A percentile compares a stretch with the other conserved stretches of the same genome.
Evolutionary conservation across 2,888 invertebrate genomes (phyloP).

Genomic region (Beris morrisii): DNA sequence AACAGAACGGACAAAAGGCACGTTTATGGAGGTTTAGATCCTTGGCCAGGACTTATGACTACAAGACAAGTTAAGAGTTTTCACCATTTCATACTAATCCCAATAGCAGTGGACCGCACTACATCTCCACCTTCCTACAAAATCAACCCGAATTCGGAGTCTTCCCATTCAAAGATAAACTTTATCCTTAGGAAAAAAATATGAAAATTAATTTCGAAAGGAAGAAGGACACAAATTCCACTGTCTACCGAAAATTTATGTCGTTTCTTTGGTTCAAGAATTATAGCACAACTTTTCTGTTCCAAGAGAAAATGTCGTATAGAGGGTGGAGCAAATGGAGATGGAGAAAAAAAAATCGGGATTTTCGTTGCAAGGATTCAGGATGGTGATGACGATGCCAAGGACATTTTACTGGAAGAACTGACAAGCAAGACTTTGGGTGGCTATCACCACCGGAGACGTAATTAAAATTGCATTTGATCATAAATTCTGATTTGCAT

Average conservation of each 20-base stretch:
- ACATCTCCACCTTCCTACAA: too few species aligned
- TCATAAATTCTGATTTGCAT: slow-evolving; percentile 39
- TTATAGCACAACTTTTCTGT: slow-evolving; percentile 9
- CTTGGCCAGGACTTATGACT: too few species aligned
- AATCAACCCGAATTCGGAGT: too few species aligned
- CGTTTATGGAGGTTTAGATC: too few species aligned
- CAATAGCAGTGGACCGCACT: too few species aligned
- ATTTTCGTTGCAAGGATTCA: slow-evolving; percentile 4
- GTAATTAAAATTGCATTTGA: slow-evolving; percentile 39
- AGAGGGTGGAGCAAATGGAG: not conserved
- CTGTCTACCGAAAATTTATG: slow-evolving; percentile 22
- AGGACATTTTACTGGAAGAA: too few species aligned
- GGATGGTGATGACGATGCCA: slow-evolving; percentile 5
- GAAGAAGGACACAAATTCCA: slow-evolving; percentile 23
- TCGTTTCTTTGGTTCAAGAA: slow-evolving; percentile 12
- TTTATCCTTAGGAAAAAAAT: not conserved
- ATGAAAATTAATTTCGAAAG: slow-evolving; percentile 24
- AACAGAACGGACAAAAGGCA: too few species aligned
- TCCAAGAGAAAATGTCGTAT: not conserved
- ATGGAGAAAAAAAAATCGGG: not conserved
- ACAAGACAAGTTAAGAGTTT: too few species aligned
- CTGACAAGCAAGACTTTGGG: too few species aligned
- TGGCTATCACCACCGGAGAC: slow-evolving; percentile 11
- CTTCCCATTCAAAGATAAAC: too few species aligned
- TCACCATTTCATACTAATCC: too few species aligned